Evolutionary conservation across 2,797 vertebrate genomes (phyloP).

Genomic region (Anguilla pacifica): DNA sequence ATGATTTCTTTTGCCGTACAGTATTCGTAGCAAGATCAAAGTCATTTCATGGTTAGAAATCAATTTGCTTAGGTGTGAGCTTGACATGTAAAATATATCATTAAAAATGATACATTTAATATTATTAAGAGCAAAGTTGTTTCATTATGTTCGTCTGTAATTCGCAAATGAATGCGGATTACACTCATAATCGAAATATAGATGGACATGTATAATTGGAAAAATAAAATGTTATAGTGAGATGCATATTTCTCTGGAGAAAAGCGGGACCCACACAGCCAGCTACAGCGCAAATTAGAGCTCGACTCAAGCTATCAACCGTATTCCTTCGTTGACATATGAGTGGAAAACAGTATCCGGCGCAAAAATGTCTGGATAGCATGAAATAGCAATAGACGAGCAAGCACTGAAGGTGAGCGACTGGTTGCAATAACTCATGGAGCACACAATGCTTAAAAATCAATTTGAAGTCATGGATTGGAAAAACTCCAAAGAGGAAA

Average conservation of each 20-base stretch:
- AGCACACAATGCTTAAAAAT: no score
- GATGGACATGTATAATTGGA: not conserved
- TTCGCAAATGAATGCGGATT: not conserved
- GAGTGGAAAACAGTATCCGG: no score
- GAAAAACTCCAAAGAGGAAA: no score
- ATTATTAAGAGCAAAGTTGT: not conserved
- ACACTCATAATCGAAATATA: not conserved
- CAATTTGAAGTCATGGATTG: no score
- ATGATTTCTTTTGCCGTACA: not conserved
- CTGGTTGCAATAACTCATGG: no score
- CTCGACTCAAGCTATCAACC: not conserved
- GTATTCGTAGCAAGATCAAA: not conserved
- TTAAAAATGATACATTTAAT: not conserved
- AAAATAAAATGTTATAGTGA: not conserved
- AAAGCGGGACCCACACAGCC: not conserved
- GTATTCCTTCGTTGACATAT: no score
- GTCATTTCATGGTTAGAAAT: no score
- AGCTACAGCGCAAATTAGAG: not conserved
- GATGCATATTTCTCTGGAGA: not conserved
- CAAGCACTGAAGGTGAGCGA: no score
- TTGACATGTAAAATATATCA: no score
- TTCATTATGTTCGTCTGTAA: not conserved
- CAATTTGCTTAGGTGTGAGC: no score
- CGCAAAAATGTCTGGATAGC: no score
- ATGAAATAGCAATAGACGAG: no score